Evolutionary conservation across 2,113 vertebrate species (phyloP), one percentile per base, ranked within the genome.

Genomic region (Zingel zingel): DNA sequence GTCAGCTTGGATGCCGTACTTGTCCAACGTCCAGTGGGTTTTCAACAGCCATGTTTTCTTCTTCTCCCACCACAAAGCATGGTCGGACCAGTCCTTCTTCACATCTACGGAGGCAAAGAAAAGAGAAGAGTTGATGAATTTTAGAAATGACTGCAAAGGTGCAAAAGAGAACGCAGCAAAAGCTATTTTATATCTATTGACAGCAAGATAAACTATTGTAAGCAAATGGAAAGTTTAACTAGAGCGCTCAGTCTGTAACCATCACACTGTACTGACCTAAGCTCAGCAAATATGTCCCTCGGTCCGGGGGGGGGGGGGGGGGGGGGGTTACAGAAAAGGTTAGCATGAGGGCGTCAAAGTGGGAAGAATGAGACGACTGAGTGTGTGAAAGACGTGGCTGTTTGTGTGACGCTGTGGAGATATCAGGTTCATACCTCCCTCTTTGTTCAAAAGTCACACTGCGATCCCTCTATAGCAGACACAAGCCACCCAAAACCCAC

Each of bases 11-110:
- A 99, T 98, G 74, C 98, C 98, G 0, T 99, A 99, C 91, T 99
- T 99, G 93, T 99, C 98, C 94, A 99, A 92, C 0, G 98, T 99
- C 98, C 98, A 99, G 82, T 99, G 98, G 0, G 98, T 99, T 94
- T 99, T 99, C 53, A 99, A 88, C 85, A 99, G 96, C 98, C 98
- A 99, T 6, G 97, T 99, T 87, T 96, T 98, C 96, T 98, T 99
- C 96, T 99, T 99, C 90, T 99, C 98, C 98, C 98, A 99, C 98
- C 98, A 99, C 82, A 99, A 88, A 2, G 97, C 98, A 8, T 99
- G 98, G 91, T 99, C 98, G 0, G 98, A 99, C 98, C 98, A 99
- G 93, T 99, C 98, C 91, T 98, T 99, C 95, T 99, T 99, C 71
- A 99, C 97, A 90, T 99, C 98, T 99, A 9, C 0, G 1, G n/a